Conservation (phyloP, 2,797 vertebrate genomes). For the Gymnopithys bicolor region DNA sequence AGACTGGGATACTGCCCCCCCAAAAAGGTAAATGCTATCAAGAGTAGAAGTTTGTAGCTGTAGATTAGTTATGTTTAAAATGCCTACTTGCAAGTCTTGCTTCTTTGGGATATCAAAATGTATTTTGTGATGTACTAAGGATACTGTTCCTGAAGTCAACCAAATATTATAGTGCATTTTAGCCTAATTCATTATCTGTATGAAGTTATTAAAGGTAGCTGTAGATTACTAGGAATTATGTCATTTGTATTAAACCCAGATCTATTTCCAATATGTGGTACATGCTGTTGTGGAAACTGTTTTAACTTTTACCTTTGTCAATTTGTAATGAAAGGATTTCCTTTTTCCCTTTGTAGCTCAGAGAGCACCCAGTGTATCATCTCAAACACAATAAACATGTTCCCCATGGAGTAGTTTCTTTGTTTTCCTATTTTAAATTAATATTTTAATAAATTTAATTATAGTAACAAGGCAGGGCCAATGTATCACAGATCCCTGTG, state of each 20-base stretch:
- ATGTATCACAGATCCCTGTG: slow-evolving; percentile 77
- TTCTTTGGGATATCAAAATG: slow-evolving; percentile 96
- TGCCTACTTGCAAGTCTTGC: slow-evolving; percentile 94
- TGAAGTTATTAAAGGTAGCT: slow-evolving; percentile 89
- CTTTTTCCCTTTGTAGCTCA: slow-evolving; percentile 92
- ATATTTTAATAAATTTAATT: slow-evolving; percentile 66
- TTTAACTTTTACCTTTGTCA: slow-evolving; percentile 91
- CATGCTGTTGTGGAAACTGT: slow-evolving; percentile 93
- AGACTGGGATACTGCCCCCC: slow-evolving; percentile 84
- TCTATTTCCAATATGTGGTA: slow-evolving; percentile 91
- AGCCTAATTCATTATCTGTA: slow-evolving; percentile 95
- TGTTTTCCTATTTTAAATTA: slow-evolving; percentile 81
- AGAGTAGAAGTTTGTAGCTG: slow-evolving; percentile 92
- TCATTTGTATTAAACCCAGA: slow-evolving; percentile 92
- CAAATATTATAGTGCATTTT: slow-evolving; percentile 97
- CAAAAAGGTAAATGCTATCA: slow-evolving; percentile 86
- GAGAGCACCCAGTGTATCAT: slow-evolving; percentile 91
- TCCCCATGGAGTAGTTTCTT: slow-evolving; percentile 83
- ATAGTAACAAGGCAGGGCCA: slow-evolving; percentile 63
- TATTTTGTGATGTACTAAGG: slow-evolving; percentile 97
- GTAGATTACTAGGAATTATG: slow-evolving; percentile 92
- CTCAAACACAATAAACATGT: slow-evolving; percentile 91
- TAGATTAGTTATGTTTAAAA: slow-evolving; percentile 94
- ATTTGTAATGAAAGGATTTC: slow-evolving; percentile 92
- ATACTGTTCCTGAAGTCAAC: slow-evolving; percentile 93